Evolutionary conservation across 2,113 vertebrate species (phyloP), one percentile per base, ranked within the genome.

Genomic region (Carollia perspicillata): DNA sequence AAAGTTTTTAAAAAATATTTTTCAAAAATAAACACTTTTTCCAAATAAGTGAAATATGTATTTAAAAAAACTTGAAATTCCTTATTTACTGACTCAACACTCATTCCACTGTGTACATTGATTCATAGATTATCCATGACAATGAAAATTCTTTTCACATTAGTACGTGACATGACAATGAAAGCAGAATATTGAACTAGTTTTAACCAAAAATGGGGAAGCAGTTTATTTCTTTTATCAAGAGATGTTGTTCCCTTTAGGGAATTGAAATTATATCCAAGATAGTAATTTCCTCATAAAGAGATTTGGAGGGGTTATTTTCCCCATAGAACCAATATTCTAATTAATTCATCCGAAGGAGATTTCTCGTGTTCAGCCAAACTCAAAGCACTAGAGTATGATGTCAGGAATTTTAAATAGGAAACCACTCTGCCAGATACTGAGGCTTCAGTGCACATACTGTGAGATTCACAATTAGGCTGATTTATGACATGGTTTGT

Each of bases 321-420:
- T 92, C 71, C 84, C 69, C 65, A 84, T 60, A 65, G 26, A 97
- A 63, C 37, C 84, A 95, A 58, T 95, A 93, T 90, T 93, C 71
- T 75, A 97, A 74, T 90, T 95, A 95, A 90, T 95, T 92, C 71
- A 80, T 95, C 75, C 90, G 80, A 87, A 81, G 84, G 51, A 78
- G 16, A 93, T 94, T 95, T 95, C 71, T 97, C 58, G 26, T 88
- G 37, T 79, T 92, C 71, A 93, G 90, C 92, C 95, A 96, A 93
- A 95, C 28, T 84, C n/a, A 40, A 77, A 92, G 71, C 66, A 87
- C 37, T 10, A 23, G 85, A 63, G 40, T 84, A 65, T 94, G 89
- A 91, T 96, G 86, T 79, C 55, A 96, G 74, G 96, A 97, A 97
- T 97, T 95, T 97, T 94, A 95, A 96, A 91, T 77, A 95, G 93